Percentiles rank a stretch among this genome's conserved stretches.
phyloP scores from a whole-genome alignment of 2,888 invertebrate species.

The Lasioglossum pauxillum region DNA sequence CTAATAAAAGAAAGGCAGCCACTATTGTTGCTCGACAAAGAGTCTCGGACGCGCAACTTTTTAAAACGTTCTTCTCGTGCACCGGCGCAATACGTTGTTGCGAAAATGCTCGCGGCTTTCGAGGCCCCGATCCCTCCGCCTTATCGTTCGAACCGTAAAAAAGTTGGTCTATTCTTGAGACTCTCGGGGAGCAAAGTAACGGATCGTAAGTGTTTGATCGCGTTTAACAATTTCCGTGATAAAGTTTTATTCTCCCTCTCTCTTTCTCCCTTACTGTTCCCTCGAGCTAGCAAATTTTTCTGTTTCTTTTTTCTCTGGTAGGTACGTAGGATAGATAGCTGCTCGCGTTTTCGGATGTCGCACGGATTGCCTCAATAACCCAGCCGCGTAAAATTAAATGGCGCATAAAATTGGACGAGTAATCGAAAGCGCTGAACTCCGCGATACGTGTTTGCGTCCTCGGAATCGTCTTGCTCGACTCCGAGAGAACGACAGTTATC shows the following conservation, averaged over 20 bases:
- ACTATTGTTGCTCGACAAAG: not conserved
- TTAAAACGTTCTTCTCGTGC: constrained; percentile 1
- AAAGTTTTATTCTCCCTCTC: not conserved
- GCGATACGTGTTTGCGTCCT: constrained; percentile 1
- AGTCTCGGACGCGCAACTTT: not conserved
- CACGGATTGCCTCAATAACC: constrained; percentile 22
- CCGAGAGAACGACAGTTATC: constrained; percentile 5
- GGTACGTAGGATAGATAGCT: not conserved
- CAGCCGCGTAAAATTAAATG: constrained; percentile 23
- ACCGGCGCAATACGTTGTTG: not conserved
- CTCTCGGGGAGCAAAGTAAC: not conserved
- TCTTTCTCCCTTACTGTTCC: not conserved
- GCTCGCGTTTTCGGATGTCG: not conserved
- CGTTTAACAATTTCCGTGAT: constrained; percentile 3
- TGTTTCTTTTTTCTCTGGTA: not conserved
- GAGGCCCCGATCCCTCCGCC: not conserved
- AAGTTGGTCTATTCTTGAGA: not conserved
- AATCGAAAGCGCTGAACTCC: constrained; percentile 19
- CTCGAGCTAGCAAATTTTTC: not conserved
- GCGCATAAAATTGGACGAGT: constrained; percentile 30
- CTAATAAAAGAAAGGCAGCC: constrained; percentile 30
- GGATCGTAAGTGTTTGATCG: constrained; percentile 2
- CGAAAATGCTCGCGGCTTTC: not conserved
- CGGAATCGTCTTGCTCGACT: not conserved
- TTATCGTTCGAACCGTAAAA: constrained; percentile 7